Evolutionary conservation across 2,113 vertebrate species (phyloP).

Genomic region (Gopherus evgoodei): DNA sequence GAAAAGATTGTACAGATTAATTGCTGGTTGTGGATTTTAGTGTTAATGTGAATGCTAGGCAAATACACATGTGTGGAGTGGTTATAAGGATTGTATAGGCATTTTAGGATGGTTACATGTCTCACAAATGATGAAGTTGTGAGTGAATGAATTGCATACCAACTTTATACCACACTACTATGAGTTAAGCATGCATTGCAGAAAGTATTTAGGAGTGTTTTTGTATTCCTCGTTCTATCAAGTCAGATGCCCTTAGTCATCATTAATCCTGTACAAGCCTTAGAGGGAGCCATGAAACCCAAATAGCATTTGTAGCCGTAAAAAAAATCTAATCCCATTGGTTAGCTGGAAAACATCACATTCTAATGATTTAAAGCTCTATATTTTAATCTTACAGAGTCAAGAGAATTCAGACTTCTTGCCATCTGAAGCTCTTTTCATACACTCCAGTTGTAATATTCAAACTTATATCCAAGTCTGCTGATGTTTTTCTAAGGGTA

Average conservation of each 20-base stretch:
- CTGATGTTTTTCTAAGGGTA: conserved; percentile 24
- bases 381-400: not conserved
- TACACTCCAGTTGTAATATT: not conserved
- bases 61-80: not conserved
- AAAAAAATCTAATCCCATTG: not conserved
- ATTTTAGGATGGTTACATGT: too few species aligned
- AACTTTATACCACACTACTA: not conserved
- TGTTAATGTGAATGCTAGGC: too few species aligned
- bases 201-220: not conserved
- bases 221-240: not conserved
- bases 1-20: not conserved
- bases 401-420: not conserved
- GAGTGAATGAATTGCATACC: not conserved
- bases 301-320: not conserved
- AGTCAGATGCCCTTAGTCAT: not conserved
- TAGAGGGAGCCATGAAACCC: not conserved
- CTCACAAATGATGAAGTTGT: too few species aligned
- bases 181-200: not conserved
- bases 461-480: not conserved
- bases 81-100: not conserved
- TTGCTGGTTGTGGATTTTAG: too few species aligned
- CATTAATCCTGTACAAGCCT: not conserved
- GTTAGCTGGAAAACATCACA: not conserved
- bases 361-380: not conserved
- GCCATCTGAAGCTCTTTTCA: not conserved